Base-by-base conservation (phyloP, 2,888 invertebrate genomes). In the Eilema griseolum region DNA sequence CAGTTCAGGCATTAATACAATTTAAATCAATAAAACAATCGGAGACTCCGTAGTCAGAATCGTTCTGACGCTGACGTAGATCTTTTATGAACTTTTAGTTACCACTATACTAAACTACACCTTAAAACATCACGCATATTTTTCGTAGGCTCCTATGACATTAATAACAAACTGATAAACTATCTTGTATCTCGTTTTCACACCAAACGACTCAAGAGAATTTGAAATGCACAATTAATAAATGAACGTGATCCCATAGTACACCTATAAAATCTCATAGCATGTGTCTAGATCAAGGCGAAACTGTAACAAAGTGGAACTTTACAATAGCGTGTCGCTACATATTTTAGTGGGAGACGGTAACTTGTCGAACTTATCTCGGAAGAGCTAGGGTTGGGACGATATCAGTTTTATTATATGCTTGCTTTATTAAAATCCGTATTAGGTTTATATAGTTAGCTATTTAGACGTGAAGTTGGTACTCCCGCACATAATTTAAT, bases 251-350 rank as follows among this genome's bases (percentile, higher is more conserved):
- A 66, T 56, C 66, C 66, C 67, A 59, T 14, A 52, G n/a, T 31
- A 56, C 14, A 31, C 31, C 20, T 66, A 57, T 52, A 57, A 33
- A 23, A 66, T 57, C 33, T 57, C 24, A 24, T 37, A 41, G 41
- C 37, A 37, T 41, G 12, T 83, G 80, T 83, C 83, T 76, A 85
- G 86, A 87, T 88, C 88, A 86, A 89, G 85, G 84, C 73, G 83
- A 85, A 84, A 81, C 80, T 83, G 82, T 82, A 79, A 90, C 89
- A 87, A 85, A 88, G 88, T 82, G 83, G 87, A 93, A 93, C 92
- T 93, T 93, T 92, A 92, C 93, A 92, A 93, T 93, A 92, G 90
- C 88, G 92, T 92, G 91, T 89, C 93, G 92, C 93, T 93, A 93
- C 93, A 93, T 93, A 93, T 93, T 93, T 93, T 93, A 93, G 92